Conservation (phyloP, 2,113 vertebrate genomes). For the Pollachius pollachius region DNA sequence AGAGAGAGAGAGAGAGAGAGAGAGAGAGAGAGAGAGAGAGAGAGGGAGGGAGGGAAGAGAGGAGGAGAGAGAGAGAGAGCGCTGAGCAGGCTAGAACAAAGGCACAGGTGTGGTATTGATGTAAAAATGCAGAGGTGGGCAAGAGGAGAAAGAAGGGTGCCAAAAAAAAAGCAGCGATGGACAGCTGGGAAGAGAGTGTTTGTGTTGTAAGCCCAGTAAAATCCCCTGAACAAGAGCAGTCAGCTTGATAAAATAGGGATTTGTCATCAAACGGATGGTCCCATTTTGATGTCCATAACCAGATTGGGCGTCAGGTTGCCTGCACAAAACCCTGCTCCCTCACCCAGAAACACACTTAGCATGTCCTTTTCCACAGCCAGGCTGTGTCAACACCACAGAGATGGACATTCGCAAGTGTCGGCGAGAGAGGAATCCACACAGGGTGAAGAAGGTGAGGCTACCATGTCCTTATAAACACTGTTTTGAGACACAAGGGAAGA, state of each 20-base stretch:
- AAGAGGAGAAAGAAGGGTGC: background rate
- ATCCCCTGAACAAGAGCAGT: too few relatives aligned
- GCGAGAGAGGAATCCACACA: constrained; percentile 92
- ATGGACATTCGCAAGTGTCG: constrained; percentile 98
- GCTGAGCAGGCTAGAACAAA: background rate
- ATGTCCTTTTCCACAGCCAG: constrained; percentile 78
- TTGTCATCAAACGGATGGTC: constrained; percentile 13
- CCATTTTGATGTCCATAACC: constrained; percentile 21
- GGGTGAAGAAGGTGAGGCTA: constrained; percentile 87
- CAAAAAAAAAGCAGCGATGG: background rate
- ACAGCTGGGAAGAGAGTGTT: background rate
- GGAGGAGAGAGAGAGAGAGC: too few relatives aligned
- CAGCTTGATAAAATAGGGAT: too few relatives aligned
- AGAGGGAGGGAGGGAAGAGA: background rate
- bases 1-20: background rate
- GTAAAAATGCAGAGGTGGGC: background rate
- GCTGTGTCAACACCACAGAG: constrained; percentile 97
- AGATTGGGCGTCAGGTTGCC: constrained; percentile 12
- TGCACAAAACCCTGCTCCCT: constrained; percentile 33
- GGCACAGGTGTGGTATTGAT: background rate
- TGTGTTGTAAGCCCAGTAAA: constrained; percentile 26
- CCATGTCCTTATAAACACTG: too few relatives aligned
- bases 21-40: background rate
- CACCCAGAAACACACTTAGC: constrained; percentile 39
- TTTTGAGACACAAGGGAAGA: too few relatives aligned